Evolutionary conservation across 30 jellyfish, hydroid and myxozoan genomes (phyloP).

Genomic region (Chironex yamaguchii): DNA sequence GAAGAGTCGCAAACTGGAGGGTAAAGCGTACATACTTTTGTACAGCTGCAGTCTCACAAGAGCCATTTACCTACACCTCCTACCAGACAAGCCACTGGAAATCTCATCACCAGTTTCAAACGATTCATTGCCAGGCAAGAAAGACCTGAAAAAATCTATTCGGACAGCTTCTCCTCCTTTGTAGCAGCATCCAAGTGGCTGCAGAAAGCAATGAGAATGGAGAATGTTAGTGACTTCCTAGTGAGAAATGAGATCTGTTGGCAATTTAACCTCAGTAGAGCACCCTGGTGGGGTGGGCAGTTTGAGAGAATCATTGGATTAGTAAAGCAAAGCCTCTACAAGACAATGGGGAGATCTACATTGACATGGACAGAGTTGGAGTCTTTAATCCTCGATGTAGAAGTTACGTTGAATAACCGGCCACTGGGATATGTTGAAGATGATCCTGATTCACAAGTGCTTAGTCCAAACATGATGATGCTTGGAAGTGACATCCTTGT

Average conservation of each 20-base stretch:
- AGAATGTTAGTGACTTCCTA: slow-evolving; percentile 37
- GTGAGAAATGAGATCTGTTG: slow-evolving; percentile 56
- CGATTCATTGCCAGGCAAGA: slow-evolving; percentile 63
- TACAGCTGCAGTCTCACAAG: slow-evolving; percentile 67
- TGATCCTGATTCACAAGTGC: slow-evolving; percentile 48
- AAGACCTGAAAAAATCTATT: slow-evolving; percentile 60
- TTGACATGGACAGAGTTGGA: slow-evolving; percentile 44
- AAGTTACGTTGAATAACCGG: slow-evolving; percentile 59
- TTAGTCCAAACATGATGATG: slow-evolving; percentile 69
- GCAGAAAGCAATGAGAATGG: slow-evolving; percentile 43
- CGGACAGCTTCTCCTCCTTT: slow-evolving; percentile 68
- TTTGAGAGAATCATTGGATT: slow-evolving; percentile 67
- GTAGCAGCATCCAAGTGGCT: slow-evolving; percentile 59
- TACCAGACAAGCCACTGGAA: slow-evolving; percentile 41
- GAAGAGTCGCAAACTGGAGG: slow-evolving; percentile 19
- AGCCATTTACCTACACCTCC: slow-evolving; percentile 54
- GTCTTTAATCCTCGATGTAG: slow-evolving; percentile 66
- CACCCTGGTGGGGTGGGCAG: slow-evolving; percentile 88
- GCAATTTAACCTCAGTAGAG: slow-evolving; percentile 77
- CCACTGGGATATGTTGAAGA: slow-evolving; percentile 76
- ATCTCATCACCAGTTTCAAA: slow-evolving; percentile 59
- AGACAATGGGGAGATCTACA: slow-evolving; percentile 55
- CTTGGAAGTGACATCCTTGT: slow-evolving; percentile 40
- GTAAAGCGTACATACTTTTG: slow-evolving; percentile 68
- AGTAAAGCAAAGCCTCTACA: slow-evolving; percentile 69